Evolutionary conservation across 2,888 invertebrate species (phyloP), one percentile per base, ranked within the genome.

Genomic region (Andrena bucephala): DNA sequence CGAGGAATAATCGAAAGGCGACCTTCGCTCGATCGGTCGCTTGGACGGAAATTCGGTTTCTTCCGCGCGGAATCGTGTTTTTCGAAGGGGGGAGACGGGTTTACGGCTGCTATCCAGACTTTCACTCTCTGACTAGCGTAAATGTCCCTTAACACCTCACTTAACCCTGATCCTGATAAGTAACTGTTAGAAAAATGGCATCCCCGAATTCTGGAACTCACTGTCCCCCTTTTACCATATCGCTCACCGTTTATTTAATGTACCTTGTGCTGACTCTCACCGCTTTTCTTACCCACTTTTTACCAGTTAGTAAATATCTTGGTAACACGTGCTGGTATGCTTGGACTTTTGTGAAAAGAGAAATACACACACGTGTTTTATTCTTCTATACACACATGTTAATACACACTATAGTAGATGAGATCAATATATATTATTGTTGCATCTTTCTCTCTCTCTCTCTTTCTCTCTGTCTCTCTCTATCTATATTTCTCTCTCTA

Each of bases 301-400:
- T 85, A 86, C 89, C 85, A 90, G 74, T 91, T 90, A 91, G 91
- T 81, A 85, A 88, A 90, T 77, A 87, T 89, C 84, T 90, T 91
- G 87, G 84, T 91, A 91, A 90, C 90, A 91, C 91, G 91, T 91
- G 91, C 90, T 92, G 91, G 89, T 92, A 89, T 93, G 92, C 92
- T 93, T 92, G 90, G 83, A 90, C 73, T 90, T 87, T 89, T 89
- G 83, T 89, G 85, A 83, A 86, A 86, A 85, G 85, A 86, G 85
- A 87, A 85, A 87, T 82, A 89, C 84, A 90, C 88, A 89, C 85
- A 89, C 84, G 73, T 81, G 80, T 87, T 85, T 86, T 84, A 59
- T 84, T 85, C 77, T 83, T 81, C 76, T 81, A 84, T 77, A 78
- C 84, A 83, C 84, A 78, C 83, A 81, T 81, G 59, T 86, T 83